These are phyloP conservation scores for Hycleus phaleratus DNA, from an alignment of 1,140 invertebrate genomes.

Conservation along the genomic window DNA sequence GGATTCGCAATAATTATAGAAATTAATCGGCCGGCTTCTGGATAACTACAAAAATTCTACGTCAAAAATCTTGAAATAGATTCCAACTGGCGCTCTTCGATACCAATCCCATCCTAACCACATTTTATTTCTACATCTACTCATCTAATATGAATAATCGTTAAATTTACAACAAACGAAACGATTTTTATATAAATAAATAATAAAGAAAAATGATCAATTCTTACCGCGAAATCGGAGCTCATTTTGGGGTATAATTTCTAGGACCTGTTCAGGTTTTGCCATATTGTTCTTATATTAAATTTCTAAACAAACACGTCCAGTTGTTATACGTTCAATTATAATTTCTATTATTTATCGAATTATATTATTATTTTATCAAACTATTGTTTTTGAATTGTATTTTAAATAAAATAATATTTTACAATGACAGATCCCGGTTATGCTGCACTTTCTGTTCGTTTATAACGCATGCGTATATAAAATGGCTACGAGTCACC, in stretches of 20 bases:
- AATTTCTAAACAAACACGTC: not conserved
- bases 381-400: too few relatives aligned
- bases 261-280: slow-evolving; percentile 55
- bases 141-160: too few relatives aligned
- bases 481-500: slow-evolving; percentile 9
- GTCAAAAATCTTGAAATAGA: slow-evolving; percentile 18
- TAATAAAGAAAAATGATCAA: not conserved
- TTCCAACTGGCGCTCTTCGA: not conserved
- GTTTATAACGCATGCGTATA: slow-evolving; percentile 24
- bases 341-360: too few relatives aligned
- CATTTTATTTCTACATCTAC: too few relatives aligned
- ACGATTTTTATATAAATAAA: too few relatives aligned
- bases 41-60: too few relatives aligned
- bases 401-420: not conserved
- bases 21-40: too few relatives aligned
- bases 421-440: slow-evolving; percentile 32
- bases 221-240: slow-evolving; percentile 64
- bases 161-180: too few relatives aligned
- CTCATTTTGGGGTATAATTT: slow-evolving; percentile 64
- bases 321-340: too few relatives aligned
- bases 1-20: too few relatives aligned
- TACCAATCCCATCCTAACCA: too few relatives aligned
- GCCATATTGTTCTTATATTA: slow-evolving; percentile 31
- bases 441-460: slow-evolving; percentile 35
- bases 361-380: too few relatives aligned